Evolutionary conservation across 2,888 invertebrate species (phyloP).

Genomic region (Drosophila mulleri): DNA sequence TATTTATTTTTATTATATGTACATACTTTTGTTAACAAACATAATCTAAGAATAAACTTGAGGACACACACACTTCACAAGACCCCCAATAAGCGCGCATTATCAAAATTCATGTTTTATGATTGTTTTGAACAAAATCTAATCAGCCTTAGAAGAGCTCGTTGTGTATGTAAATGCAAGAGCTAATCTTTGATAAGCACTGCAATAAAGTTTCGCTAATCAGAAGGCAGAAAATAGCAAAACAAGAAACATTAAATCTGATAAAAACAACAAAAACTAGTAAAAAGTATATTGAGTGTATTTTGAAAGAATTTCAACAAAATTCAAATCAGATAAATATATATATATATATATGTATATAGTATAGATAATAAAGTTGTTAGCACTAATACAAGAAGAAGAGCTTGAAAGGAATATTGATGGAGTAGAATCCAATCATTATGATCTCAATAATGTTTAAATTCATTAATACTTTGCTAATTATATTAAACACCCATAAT

Average conservation of each 20-base stretch:
- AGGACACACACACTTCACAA: not conserved
- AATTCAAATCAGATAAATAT: too few species aligned
- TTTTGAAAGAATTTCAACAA: not conserved
- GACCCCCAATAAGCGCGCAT: slow-evolving; percentile 21
- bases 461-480: too few species aligned
- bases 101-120: slow-evolving; percentile 24
- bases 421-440: too few species aligned
- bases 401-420: too few species aligned
- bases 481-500: too few species aligned
- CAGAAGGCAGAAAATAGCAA: slow-evolving; percentile 12
- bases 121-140: slow-evolving; percentile 36
- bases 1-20: not conserved
- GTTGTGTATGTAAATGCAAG: slow-evolving; percentile 48
- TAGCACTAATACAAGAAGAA: too few species aligned
- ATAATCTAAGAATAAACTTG: not conserved
- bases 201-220: slow-evolving; percentile 64
- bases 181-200: slow-evolving; percentile 68
- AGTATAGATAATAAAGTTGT: too few species aligned
- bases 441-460: too few species aligned
- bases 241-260: slow-evolving; percentile 34
- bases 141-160: slow-evolving; percentile 31
- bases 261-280: slow-evolving; percentile 43
- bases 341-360: too few species aligned
- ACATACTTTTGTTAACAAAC: not conserved
- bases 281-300: not conserved